Conservation (phyloP, 2,888 invertebrate species). For the Sesamia inferens region DNA sequence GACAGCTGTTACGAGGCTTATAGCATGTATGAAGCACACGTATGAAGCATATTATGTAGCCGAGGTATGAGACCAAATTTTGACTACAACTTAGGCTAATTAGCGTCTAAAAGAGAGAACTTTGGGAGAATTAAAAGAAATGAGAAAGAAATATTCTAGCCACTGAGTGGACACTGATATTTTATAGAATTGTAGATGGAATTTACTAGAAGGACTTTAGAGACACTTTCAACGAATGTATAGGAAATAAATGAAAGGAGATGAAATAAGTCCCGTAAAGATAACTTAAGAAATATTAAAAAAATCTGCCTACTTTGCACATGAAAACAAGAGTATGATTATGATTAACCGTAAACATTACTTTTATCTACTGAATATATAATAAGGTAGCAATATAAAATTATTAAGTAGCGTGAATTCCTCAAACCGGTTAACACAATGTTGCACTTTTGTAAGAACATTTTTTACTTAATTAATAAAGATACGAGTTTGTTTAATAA, state of each 20-base stretch:
- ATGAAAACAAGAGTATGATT: not conserved
- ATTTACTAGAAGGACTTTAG: not conserved
- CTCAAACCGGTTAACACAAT: not conserved
- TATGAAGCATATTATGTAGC: not conserved
- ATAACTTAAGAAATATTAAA: not conserved
- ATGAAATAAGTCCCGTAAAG: not conserved
- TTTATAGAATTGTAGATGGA: not conserved
- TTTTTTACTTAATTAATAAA: conserved; percentile 6
- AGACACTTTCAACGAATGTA: not conserved
- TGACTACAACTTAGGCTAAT: not conserved
- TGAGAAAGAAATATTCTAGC: not conserved
- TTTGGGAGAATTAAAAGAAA: not conserved
- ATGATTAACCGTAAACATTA: conserved; percentile 15
- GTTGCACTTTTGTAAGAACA: not conserved
- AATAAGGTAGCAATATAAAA: not conserved
- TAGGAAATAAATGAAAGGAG: not conserved
- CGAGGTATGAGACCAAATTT: conserved; percentile 18
- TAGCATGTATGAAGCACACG: conserved; percentile 19
- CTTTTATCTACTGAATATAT: not conserved
- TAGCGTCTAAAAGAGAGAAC: not conserved
- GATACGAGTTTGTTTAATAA: not conserved
- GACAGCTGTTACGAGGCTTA: conserved; percentile 49
- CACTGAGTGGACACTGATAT: not conserved
- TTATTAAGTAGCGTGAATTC: not conserved
- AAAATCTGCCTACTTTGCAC: not conserved